Base-by-base conservation (phyloP, 2,888 invertebrate genomes). In the Gryllus longicercus region DNA sequence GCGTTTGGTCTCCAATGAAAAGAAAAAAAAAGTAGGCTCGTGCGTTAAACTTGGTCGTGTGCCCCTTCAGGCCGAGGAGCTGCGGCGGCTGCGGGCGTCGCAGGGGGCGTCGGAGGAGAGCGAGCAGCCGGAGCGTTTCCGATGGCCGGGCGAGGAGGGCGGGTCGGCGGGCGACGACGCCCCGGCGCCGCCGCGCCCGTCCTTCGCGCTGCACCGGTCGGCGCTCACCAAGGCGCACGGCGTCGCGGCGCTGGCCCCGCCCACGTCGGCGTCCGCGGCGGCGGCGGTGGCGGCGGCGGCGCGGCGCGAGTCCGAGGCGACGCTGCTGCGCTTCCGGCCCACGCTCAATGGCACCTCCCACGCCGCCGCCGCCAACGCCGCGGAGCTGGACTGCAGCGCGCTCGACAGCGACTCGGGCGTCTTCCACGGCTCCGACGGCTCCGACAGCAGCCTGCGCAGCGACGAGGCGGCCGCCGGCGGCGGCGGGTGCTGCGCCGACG, bases 11-110 rank as follows among this genome's bases (percentile, higher is more conserved):
- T 8, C 5, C 5, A 38, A 8, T 38, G 38, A 38, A 38, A 38
- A 38, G 0, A 5, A 38, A 38, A 38, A 38, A 38, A 38, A 38
- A 38, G 8, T 38, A 8, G 38, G 38, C 38, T 38, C 38, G 38
- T 38, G 38, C 38, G 38, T 38, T 38, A 38, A 38, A 38, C 38
- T 5, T 8, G 38, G 38, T 38, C 8, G 38, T 38, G 8, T 38
- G 8, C 5, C 12, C 16, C n/a, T 63, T 3, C n/a, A 63, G 63
- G 63, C 63, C n/a, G 90, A 89, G 88, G 82, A 84, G 84, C 82
- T 87, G 87, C 63, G 81, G 87, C 85, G 83, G 87, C 86, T 82
- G 88, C 87, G 83, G 84, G 85, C 21, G 87, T 87, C 81, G 89
- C 77, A 78, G 74, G 88, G 84, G 89, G 89, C 83, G 88, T 89